Conservation (phyloP, 1,140 invertebrate species). For the Tetraneura akinire region DNA sequence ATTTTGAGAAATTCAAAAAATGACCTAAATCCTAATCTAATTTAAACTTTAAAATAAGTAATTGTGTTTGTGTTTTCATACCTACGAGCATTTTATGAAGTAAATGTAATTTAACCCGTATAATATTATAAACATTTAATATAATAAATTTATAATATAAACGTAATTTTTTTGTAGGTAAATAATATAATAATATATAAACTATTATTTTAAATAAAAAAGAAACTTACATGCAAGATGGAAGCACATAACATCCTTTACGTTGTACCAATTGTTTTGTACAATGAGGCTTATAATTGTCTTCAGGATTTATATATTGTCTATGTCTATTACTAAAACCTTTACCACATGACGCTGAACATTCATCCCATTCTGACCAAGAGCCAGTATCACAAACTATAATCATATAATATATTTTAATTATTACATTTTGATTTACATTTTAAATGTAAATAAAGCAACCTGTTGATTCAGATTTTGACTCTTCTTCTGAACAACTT, state of each 20-base stretch:
- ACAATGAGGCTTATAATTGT: conserved; percentile 8
- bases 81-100: too few relatives aligned
- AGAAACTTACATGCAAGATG: conserved; percentile 26
- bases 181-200: too few relatives aligned
- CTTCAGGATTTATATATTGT: conserved; percentile 54
- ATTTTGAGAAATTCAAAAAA: too few relatives aligned
- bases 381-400: conserved; percentile 67
- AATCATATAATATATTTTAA: background rate
- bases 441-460: background rate
- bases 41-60: too few relatives aligned
- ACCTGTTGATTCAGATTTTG: background rate
- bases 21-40: too few relatives aligned
- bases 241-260: conserved; percentile 28
- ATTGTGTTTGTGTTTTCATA: too few relatives aligned
- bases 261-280: conserved; percentile 9
- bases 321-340: conserved; percentile 63
- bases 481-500: conserved; percentile 33
- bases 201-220: background rate
- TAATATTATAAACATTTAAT: too few relatives aligned
- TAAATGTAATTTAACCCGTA: too few relatives aligned
- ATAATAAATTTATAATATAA: too few relatives aligned
- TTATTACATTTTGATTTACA: background rate
- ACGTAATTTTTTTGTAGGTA: too few relatives aligned
- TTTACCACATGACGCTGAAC: conserved; percentile 88
- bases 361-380: conserved; percentile 78